These are phyloP conservation scores for Psephotus haematonotus DNA, from an alignment of 2,113 vertebrate species.

Conservation along the genomic window DNA sequence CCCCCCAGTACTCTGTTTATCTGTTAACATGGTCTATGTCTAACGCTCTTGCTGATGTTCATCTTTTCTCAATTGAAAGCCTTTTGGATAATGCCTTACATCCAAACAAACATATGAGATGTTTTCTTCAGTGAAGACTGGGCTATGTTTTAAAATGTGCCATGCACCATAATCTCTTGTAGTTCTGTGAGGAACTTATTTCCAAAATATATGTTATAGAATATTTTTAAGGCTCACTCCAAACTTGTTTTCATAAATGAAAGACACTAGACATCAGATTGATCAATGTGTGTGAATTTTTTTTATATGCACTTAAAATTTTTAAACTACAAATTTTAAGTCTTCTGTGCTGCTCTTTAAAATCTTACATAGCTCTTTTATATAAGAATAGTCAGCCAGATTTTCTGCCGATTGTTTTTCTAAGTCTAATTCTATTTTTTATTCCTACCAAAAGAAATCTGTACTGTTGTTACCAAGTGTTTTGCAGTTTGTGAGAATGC, in stretches of 20 bases:
- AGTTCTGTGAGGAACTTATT: background rate
- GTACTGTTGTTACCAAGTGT: rapidly evolving
- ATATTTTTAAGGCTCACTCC: background rate
- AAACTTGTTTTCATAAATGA: background rate
- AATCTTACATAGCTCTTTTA: background rate
- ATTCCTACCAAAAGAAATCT: background rate
- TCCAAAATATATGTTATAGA: background rate
- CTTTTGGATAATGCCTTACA: background rate
- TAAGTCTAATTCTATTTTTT: background rate
- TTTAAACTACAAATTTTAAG: background rate
- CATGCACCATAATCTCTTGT: background rate
- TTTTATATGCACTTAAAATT: background rate
- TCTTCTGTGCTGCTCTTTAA: background rate
- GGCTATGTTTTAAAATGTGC: background rate
- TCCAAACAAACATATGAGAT: background rate
- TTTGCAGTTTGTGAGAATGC: background rate
- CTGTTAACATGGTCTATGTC: background rate
- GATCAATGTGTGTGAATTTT: background rate
- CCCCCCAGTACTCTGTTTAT: background rate
- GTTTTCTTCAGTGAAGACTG: background rate
- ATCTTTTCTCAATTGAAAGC: background rate
- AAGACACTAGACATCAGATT: background rate
- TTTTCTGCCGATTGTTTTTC: background rate
- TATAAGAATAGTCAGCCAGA: background rate
- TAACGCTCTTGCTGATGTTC: background rate